Evolutionary conservation across 2,888 invertebrate genomes (phyloP), one percentile per base, ranked within the genome.

Genomic region (Agonum fuliginosum): DNA sequence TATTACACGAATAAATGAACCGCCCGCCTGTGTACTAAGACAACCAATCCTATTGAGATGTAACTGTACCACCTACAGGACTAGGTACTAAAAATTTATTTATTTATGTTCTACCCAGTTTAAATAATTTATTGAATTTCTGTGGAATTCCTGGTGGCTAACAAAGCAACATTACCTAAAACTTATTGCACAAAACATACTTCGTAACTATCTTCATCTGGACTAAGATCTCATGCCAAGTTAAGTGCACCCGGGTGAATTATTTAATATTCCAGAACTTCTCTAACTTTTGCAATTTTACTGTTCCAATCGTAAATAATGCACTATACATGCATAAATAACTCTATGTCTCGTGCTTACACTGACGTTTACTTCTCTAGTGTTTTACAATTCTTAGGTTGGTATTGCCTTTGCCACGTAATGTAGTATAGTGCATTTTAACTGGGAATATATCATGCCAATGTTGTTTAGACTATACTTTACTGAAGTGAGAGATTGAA

Each of bases 271-370:
- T 20, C n/a, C 3, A 8, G n/a, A 22, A 22, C 54, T 54, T 22
- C 54, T 27, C 22, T 22, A 54, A 22, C 54, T 54, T 37, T 12
- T 12, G 22, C 22, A 12, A 54, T 24, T 54, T 54, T 54, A 8
- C 54, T 54, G 12, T 54, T 24, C 12, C 2, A 22, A 22, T 54
- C 24, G 22, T 54, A 54, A 54, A 54, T 54, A 22, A 54, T 54
- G 1, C n/a, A 54, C 24, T n/a, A 12, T 24, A n/a, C n/a, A n/a
- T 20, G 0, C 54, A 54, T 54, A n/a, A 54, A 54, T 54, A 54
- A 10, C 24, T 54, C 24, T 54, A 4, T 8, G n/a, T 54, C 22
- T 54, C n/a, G n/a, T 22, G 24, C 54, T 54, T 24, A 3, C 8
- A 20, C 20, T 54, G 54, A 22, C 54, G 22, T 54, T 54, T 54